Conservation (phyloP, 2,113 vertebrate species). For the Aptenodytes patagonicus region DNA sequence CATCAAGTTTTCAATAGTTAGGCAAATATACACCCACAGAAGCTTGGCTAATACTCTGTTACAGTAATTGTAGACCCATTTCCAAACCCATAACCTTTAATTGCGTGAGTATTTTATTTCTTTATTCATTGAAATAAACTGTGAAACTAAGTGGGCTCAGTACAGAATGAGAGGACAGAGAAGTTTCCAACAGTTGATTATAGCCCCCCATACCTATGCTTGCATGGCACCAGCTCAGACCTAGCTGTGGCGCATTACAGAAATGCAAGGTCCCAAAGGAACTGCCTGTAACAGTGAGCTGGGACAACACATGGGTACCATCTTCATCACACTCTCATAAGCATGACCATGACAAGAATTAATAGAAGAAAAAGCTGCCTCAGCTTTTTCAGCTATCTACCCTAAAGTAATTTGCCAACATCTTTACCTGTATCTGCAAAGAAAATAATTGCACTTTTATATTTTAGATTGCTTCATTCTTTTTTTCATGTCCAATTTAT, state of each 20-base stretch:
- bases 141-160: not conserved
- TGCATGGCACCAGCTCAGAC: not conserved
- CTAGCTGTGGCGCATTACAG: not conserved
- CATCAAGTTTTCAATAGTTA: not conserved
- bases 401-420: not conserved
- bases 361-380: not conserved
- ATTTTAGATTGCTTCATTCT: not conserved
- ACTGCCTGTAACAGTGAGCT: not conserved
- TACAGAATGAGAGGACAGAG: not conserved
- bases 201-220: not conserved
- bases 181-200: not conserved
- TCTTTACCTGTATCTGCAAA: not conserved
- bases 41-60: not conserved
- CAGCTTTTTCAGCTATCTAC: not conserved
- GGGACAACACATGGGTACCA: not conserved
- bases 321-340: not conserved
- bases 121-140: not conserved
- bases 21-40: not conserved
- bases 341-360: not conserved
- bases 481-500: not conserved
- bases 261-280: not conserved
- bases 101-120: not conserved
- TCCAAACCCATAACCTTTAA: not conserved
- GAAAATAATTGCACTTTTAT: not conserved
- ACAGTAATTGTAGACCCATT: not conserved